Percentiles rank a stretch among this genome's conserved stretches.
These are phyloP conservation scores for Andricus grossulariae DNA, from an alignment of 1,140 invertebrate genomes.

Conservation along the genomic window DNA sequence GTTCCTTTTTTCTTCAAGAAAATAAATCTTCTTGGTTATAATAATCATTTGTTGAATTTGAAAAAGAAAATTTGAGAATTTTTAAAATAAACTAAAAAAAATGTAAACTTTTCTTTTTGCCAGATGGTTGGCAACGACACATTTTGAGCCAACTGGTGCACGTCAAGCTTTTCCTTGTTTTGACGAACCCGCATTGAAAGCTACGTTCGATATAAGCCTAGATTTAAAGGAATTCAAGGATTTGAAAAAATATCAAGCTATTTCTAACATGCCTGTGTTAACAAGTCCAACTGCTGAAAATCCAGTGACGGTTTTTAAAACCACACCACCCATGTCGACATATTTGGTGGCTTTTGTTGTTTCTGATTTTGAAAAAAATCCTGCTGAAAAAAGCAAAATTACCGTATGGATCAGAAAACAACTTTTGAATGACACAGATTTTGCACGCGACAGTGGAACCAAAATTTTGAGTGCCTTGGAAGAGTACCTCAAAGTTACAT, in stretches of 20 bases:
- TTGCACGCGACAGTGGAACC: constrained; percentile 77
- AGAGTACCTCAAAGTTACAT: constrained; percentile 65
- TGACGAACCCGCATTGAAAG: constrained; percentile 94
- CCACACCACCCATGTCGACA: constrained; percentile 89
- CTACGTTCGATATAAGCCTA: constrained; percentile 86
- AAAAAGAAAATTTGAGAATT: no score
- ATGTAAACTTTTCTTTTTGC: no score
- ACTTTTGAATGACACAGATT: constrained; percentile 78
- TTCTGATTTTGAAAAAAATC: constrained; percentile 81
- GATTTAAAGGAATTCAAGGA: constrained; percentile 72
- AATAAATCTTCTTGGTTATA: no score
- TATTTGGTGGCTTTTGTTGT: constrained; percentile 91
- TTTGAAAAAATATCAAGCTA: constrained; percentile 79
- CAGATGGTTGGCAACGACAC: constrained; percentile 89
- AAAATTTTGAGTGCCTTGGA: constrained; percentile 65
- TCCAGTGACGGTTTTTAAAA: constrained; percentile 74
- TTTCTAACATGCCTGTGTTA: constrained; percentile 88
- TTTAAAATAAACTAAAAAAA: no score
- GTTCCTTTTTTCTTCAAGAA: no score
- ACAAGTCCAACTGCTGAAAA: constrained; percentile 66
- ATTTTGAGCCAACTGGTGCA: constrained; percentile 92
- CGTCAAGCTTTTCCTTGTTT: constrained; percentile 95
- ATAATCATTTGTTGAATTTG: no score
- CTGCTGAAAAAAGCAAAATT: constrained; percentile 68
- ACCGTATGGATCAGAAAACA: constrained; percentile 80